Evolutionary conservation across 2,888 invertebrate species (phyloP).

Genomic region (Ceramica pisi): DNA sequence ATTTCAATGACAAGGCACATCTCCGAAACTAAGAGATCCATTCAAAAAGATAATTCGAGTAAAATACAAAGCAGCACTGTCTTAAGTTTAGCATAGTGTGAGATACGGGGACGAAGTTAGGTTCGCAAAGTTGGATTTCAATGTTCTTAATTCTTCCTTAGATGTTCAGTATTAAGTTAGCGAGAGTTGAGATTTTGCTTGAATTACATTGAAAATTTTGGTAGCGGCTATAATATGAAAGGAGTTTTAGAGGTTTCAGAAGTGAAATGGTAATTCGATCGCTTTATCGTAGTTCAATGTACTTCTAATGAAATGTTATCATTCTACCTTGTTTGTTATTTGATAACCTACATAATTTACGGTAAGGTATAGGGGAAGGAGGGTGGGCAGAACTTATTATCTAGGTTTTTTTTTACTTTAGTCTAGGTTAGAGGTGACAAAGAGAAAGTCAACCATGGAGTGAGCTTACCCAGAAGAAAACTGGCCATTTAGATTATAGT

Average conservation of each 20-base stretch:
- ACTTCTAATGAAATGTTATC: not conserved
- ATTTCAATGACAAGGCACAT: constrained; percentile 52
- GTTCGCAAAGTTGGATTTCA: constrained; percentile 56
- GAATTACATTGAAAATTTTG: constrained; percentile 37
- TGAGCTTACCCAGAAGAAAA: too few species aligned
- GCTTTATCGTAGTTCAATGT: not conserved
- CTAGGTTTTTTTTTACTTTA: too few species aligned
- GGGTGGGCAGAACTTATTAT: too few species aligned
- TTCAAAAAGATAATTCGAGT: constrained; percentile 69
- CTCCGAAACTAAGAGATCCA: constrained; percentile 60
- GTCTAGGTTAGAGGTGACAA: too few species aligned
- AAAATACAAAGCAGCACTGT: constrained; percentile 65
- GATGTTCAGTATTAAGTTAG: constrained; percentile 51
- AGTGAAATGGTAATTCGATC: constrained; percentile 1
- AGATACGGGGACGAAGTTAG: constrained; percentile 61
- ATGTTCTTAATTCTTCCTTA: constrained; percentile 57
- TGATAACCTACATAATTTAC: not conserved
- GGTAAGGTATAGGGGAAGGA: too few species aligned
- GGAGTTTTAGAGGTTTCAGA: constrained; percentile 8
- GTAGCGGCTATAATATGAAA: constrained; percentile 10
- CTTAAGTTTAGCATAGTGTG: constrained; percentile 61
- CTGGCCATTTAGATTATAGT: too few species aligned
- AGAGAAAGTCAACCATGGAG: too few species aligned
- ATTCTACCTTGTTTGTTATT: not conserved
- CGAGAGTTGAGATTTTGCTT: constrained; percentile 44